Conservation (phyloP, 2,888 invertebrate species). For the Leptinotarsa haldemani region DNA sequence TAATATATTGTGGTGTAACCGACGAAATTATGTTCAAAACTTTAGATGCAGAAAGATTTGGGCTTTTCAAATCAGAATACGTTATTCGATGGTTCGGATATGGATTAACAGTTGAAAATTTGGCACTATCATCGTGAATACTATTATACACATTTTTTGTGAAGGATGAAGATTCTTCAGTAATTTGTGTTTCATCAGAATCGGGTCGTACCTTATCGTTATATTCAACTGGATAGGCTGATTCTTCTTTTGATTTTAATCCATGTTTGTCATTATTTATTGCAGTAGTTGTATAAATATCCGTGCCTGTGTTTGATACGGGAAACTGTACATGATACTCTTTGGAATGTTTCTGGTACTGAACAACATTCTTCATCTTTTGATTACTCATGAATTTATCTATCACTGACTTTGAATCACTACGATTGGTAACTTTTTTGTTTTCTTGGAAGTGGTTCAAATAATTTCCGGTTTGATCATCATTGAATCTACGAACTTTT, state of each 20-base stretch:
- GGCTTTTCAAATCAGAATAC: slow-evolving; percentile 60
- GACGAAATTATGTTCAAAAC: slow-evolving; percentile 53
- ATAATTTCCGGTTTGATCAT: slow-evolving; percentile 44
- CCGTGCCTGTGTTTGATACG: slow-evolving; percentile 26
- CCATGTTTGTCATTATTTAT: slow-evolving; percentile 2
- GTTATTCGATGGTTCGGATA: slow-evolving; percentile 62
- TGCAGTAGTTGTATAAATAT: slow-evolving; percentile 13
- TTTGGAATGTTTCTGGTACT: slow-evolving; percentile 46
- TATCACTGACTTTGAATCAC: slow-evolving; percentile 7
- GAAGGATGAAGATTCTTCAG: slow-evolving; percentile 83
- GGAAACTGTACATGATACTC: slow-evolving; percentile 53
- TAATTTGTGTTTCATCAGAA: slow-evolving; percentile 72
- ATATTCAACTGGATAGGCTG: neutral
- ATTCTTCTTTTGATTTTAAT: neutral
- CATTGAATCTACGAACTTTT: slow-evolving; percentile 46
- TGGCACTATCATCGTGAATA: slow-evolving; percentile 43
- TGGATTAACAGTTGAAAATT: slow-evolving; percentile 47
- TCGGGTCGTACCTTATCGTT: slow-evolving; percentile 28
- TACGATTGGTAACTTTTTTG: neutral
- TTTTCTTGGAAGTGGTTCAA: slow-evolving; percentile 34
- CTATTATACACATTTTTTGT: slow-evolving; percentile 66
- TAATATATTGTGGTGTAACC: slow-evolving; percentile 59
- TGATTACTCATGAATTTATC: slow-evolving; percentile 27
- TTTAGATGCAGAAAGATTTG: slow-evolving; percentile 47
- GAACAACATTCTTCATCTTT: slow-evolving; percentile 8